Conservation (phyloP, 2,888 invertebrate genomes). For the Hemistola chrysoprasaria region DNA sequence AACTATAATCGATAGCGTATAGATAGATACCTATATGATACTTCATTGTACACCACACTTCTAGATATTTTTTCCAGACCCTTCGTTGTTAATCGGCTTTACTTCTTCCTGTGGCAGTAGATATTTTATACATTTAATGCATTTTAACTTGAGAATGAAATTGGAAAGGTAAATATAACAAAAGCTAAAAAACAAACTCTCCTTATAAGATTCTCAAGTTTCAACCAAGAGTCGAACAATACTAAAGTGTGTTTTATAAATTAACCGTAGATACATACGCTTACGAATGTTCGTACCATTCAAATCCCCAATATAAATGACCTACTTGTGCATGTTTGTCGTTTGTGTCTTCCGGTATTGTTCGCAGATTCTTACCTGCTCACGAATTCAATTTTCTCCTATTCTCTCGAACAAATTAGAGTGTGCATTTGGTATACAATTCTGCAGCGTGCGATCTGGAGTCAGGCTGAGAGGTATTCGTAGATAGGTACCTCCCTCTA, state of each 20-base stretch:
- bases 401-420: slow-evolving; percentile 26
- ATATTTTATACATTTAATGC: too few relatives aligned
- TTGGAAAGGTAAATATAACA: too few relatives aligned
- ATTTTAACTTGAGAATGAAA: too few relatives aligned
- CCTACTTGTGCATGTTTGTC: slow-evolving; percentile 18
- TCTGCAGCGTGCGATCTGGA: slow-evolving; percentile 22
- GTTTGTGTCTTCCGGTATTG: slow-evolving; percentile 16
- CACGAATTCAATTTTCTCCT: slow-evolving; percentile 29
- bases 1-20: too few relatives aligned
- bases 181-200: too few relatives aligned
- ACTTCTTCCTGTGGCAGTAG: too few relatives aligned
- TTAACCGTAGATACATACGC: slow-evolving; percentile 7
- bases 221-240: background rate
- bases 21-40: too few relatives aligned
- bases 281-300: slow-evolving; percentile 8
- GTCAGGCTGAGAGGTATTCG: background rate
- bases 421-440: slow-evolving; percentile 24
- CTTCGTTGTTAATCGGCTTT: too few relatives aligned
- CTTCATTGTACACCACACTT: too few relatives aligned
- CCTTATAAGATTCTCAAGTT: too few relatives aligned
- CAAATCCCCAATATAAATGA: slow-evolving; percentile 22
- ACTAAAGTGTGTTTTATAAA: background rate
- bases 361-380: slow-evolving; percentile 21
- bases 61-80: too few relatives aligned
- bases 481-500: too few relatives aligned